Conservation (phyloP, 2,888 invertebrate species). For the Mamestra brassicae region DNA sequence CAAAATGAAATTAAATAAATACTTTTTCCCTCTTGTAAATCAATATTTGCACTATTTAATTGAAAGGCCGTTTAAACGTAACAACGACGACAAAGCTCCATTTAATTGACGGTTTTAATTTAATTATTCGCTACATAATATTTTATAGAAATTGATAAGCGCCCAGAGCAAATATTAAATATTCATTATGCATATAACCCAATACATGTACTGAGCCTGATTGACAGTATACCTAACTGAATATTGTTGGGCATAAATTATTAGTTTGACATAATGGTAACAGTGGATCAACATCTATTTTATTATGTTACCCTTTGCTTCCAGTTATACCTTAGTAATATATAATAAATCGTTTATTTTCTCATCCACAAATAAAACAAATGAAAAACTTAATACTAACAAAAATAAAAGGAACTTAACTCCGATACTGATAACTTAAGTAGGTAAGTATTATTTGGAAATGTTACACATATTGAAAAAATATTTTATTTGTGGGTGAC, state of each 20-base stretch:
- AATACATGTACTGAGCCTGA: conserved; percentile 1
- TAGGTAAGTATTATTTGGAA: too few species aligned
- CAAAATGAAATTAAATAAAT: neutral
- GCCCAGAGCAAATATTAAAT: conserved; percentile 26
- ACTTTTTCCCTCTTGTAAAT: neutral
- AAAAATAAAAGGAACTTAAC: too few species aligned
- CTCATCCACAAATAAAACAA: too few species aligned
- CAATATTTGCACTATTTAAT: conserved; percentile 7
- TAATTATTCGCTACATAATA: conserved; percentile 12
- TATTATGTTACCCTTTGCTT: too few species aligned
- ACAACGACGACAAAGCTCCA: neutral
- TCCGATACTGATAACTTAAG: too few species aligned
- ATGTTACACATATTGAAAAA: too few species aligned
- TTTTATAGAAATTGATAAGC: conserved; percentile 4
- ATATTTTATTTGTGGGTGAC: too few species aligned
- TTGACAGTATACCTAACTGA: conserved; percentile 5
- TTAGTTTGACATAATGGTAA: neutral
- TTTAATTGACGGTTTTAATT: conserved; percentile 4
- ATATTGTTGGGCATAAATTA: conserved; percentile 12
- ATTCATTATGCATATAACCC: conserved; percentile 17
- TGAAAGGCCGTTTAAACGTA: neutral
- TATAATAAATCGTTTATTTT: too few species aligned
- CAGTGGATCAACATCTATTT: neutral
- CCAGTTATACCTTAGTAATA: too few species aligned
- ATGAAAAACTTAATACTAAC: too few species aligned